A percentile compares a stretch with the other conserved stretches of the same genome.
phyloP scores from a whole-genome alignment of 2,888 invertebrate genomes.

The Pycnomerus fuliginosus region DNA sequence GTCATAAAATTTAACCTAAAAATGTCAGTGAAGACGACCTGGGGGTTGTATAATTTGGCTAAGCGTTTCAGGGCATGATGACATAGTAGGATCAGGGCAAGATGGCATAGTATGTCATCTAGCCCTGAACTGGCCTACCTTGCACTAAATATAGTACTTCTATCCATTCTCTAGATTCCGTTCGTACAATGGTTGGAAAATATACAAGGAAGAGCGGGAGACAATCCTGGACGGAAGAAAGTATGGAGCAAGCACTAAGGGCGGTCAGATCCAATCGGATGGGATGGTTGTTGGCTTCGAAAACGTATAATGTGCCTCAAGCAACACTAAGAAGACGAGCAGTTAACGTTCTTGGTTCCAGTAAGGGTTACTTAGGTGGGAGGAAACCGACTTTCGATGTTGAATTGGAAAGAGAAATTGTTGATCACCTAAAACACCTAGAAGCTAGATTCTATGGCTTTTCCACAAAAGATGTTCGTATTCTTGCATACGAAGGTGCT shows the following conservation, averaged over 20 bases:
- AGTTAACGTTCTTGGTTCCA: not conserved
- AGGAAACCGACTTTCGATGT: not conserved
- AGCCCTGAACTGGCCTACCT: too few species aligned
- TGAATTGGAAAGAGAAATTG: conserved; percentile 6
- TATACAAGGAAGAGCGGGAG: too few species aligned
- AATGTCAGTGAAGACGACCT: too few species aligned
- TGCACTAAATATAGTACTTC: too few species aligned
- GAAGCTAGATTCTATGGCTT: conserved; percentile 4
- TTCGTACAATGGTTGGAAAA: too few species aligned
- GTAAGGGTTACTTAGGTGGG: not conserved
- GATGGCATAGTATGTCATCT: too few species aligned
- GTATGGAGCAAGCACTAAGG: not conserved
- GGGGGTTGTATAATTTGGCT: too few species aligned
- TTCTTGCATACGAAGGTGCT: not conserved
- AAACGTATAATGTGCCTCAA: not conserved
- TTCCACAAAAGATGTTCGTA: conserved; percentile 4
- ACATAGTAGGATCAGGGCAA: too few species aligned
- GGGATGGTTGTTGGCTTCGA: not conserved
- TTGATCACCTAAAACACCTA: conserved; percentile 5
- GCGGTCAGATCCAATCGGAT: not conserved
- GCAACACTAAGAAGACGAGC: not conserved
- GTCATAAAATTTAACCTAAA: too few species aligned
- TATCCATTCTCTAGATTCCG: too few species aligned
- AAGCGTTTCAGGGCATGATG: too few species aligned
- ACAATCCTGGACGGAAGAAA: too few species aligned